Base-by-base conservation (phyloP, 2,797 vertebrate genomes). In the Borostomias antarcticus region DNA sequence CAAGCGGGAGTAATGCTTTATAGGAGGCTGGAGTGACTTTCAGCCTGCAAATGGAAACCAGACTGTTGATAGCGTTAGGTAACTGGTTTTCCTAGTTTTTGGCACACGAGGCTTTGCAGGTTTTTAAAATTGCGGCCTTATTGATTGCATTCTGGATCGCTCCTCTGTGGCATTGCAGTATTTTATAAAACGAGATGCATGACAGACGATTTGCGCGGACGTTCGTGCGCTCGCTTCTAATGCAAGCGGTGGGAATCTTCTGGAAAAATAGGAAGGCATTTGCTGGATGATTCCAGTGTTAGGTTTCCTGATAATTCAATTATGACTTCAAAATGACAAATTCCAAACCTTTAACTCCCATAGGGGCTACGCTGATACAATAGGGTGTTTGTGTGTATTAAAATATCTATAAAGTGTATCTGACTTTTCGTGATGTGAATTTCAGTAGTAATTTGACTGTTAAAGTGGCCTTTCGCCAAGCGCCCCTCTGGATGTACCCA, bases 111-210 rank as follows among this genome's bases (percentile, higher is more conserved):
- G 63, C 76, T 62, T 37, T 64, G 47, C 51, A 54, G 40, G n/a
- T 47, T 73, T 77, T 75, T 63, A 62, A 75, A 77, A 78, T 35
- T 69, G 85, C 75, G 66, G 82, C 79, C 71, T 78, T 85, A 85
- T 86, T 52, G 73, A 84, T 84, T 57, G 57, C 53, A 19, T 64
- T 73, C 66, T 66, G 70, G 70, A 32, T 71, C 65, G 6, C 76
- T 74, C 63, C 76, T 56, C 48, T 45, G 50, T 65, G 56, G 26
- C 56, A 45, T 21, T 57, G 57, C 62, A 48, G 40, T 15, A 21
- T 61, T 69, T 72, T 70, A 60, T 11, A 68, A 70, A n/a, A 11
- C 1, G 59, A 68, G 30, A 63, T 35, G 64, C 19, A 21, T 11
- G 37, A 9, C 2, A 11, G 57, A 74, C 47, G 75, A 37, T 50